These are phyloP conservation scores for Cremastinae sp. DNA, from an alignment of 2,888 invertebrate species.

Conservation along the genomic window DNA sequence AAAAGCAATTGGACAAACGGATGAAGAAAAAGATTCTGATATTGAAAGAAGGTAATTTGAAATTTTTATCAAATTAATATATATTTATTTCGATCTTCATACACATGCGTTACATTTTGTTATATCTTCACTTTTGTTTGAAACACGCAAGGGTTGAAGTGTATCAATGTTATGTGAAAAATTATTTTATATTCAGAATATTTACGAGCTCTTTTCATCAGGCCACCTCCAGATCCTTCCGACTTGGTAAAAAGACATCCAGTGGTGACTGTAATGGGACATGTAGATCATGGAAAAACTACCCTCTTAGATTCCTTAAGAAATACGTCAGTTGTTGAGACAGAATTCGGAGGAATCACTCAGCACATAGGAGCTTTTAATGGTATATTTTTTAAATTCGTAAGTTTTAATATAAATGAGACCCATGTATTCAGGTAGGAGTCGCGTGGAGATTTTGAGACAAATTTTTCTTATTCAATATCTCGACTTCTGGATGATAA, in stretches of 20 bases:
- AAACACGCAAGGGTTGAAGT: not conserved
- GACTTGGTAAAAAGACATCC: conserved; percentile 90
- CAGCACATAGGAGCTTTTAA: conserved; percentile 99
- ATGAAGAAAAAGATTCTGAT: conserved; percentile 74
- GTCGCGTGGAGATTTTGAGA: too few relatives aligned
- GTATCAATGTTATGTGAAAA: too few relatives aligned
- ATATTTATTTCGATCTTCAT: too few relatives aligned
- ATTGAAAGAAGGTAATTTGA: conserved; percentile 70
- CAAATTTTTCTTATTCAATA: too few relatives aligned
- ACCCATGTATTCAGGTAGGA: not conserved
- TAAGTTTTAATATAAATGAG: too few relatives aligned
- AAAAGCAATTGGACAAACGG: conserved; percentile 80
- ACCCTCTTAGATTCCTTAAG: conserved; percentile 95
- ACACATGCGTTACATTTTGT: not conserved
- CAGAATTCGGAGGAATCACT: conserved; percentile 99
- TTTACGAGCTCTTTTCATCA: too few relatives aligned
- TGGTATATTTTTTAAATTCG: conserved; percentile 81
- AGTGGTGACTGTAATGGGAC: conserved; percentile 99
- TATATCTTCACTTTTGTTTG: not conserved
- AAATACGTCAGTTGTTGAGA: conserved; percentile 91
- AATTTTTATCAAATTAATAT: not conserved
- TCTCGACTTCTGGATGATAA: too few relatives aligned
- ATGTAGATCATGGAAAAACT: conserved; percentile 99
- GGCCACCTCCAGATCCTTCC: conserved; percentile 85
- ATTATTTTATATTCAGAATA: too few relatives aligned